A percentile compares a stretch with the other conserved stretches of the same genome.
phyloP scores from a whole-genome alignment of 2,797 vertebrate species.

The Urocyon cinereoargenteus region DNA sequence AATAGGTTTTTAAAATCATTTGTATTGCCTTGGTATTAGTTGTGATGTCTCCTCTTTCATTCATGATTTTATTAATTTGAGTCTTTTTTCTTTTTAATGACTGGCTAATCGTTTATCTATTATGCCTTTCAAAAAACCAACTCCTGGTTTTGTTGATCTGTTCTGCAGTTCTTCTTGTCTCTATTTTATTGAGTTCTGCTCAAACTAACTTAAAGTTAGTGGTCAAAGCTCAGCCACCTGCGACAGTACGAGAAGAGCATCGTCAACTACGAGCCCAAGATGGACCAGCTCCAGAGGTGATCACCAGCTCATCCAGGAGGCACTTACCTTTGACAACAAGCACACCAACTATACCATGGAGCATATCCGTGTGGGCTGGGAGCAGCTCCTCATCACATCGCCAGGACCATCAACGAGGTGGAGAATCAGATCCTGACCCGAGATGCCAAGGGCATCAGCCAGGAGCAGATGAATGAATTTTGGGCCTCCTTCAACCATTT shows the following conservation, averaged over 20 bases:
- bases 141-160: too few species aligned
- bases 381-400: slow-evolving; percentile 99
- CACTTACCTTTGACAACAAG: slow-evolving; percentile 98
- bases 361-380: slow-evolving; percentile 99
- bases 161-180: too few species aligned
- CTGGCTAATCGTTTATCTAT: too few species aligned
- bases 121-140: too few species aligned
- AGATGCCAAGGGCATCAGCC: slow-evolving; percentile 98
- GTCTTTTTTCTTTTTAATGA: too few species aligned
- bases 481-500: slow-evolving; percentile 99
- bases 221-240: slow-evolving; percentile 92
- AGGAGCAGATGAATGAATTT: slow-evolving; percentile 99
- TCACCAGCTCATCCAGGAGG: slow-evolving; percentile 98
- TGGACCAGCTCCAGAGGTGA: slow-evolving; percentile 97
- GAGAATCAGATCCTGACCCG: slow-evolving; percentile 98
- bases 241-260: slow-evolving; percentile 98
- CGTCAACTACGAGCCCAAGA: slow-evolving; percentile 99
- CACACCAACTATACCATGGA: slow-evolving; percentile 99
- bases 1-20: too few species aligned
- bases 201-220: too few species aligned
- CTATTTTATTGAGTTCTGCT: too few species aligned
- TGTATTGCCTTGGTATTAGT: too few species aligned
- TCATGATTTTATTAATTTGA: too few species aligned
- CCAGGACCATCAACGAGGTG: slow-evolving; percentile 98
- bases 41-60: too few species aligned